A percentile compares a stretch with the other conserved stretches of the same genome.
phyloP scores from a whole-genome alignment of 2,888 invertebrate genomes.

The Drosophila lutescens region DNA sequence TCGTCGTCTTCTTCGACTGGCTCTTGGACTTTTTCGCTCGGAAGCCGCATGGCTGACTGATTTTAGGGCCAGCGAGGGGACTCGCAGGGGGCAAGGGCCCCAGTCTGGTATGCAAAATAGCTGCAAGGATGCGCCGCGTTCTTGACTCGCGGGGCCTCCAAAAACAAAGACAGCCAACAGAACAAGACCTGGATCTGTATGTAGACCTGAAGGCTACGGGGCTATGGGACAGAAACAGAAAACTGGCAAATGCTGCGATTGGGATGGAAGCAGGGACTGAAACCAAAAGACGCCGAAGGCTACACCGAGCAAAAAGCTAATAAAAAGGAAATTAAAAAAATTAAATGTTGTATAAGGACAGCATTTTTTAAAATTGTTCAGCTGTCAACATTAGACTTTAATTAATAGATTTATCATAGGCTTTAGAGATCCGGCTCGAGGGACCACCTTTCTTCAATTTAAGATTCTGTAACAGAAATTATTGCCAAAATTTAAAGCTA shows the following conservation, averaged over 20 bases:
- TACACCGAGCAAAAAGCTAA: conserved; percentile 13
- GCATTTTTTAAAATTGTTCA: no score
- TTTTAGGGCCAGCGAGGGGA: conserved; percentile 31
- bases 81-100: conserved; percentile 20
- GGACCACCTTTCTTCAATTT: no score
- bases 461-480: no score
- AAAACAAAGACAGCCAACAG: conserved; percentile 33
- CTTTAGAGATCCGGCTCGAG: no score
- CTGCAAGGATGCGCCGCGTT: conserved; percentile 65
- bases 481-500: no score
- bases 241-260: conserved; percentile 19
- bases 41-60: conserved; percentile 75
- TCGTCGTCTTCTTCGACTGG: conserved; percentile 40
- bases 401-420: no score
- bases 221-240: conserved; percentile 16
- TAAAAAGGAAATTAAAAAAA: neutral
- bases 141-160: conserved; percentile 16
- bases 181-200: conserved; percentile 31
- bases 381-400: no score
- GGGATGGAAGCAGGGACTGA: neutral
- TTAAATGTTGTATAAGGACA: neutral
- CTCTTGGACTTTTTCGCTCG: conserved; percentile 54
- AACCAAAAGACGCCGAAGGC: neutral
- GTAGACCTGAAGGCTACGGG: conserved; percentile 12
- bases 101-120: conserved; percentile 77